These are phyloP conservation scores for Leptoteleia sp. DNA, from an alignment of 1,140 invertebrate species.

Conservation along the genomic window DNA sequence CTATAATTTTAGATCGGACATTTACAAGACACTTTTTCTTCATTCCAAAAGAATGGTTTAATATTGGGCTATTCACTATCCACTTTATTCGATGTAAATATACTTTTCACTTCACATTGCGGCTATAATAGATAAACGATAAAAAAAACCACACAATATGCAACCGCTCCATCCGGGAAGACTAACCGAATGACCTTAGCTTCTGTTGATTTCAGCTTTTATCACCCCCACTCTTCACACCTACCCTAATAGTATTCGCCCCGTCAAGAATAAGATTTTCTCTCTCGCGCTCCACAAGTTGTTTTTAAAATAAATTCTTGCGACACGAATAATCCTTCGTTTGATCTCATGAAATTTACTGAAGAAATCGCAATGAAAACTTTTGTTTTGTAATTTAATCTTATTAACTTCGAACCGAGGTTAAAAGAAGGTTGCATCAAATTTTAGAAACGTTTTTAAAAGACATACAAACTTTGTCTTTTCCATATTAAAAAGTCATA, in stretches of 20 bases:
- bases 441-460: too few species aligned
- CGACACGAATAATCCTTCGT: too few species aligned
- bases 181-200: conserved; percentile 78
- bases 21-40: not conserved
- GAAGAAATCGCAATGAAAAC: too few species aligned
- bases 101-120: not conserved
- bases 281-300: too few species aligned
- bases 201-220: conserved; percentile 77
- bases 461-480: too few species aligned
- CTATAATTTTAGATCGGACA: too few species aligned
- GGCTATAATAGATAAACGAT: not conserved
- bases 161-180: conserved; percentile 68
- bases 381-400: too few species aligned
- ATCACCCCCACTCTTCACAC: conserved; percentile 70
- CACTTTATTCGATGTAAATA: not conserved
- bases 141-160: conserved; percentile 5
- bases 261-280: conserved; percentile 12
- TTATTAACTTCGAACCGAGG: too few species aligned
- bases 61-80: not conserved
- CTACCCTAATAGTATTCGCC: conserved; percentile 34
- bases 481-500: too few species aligned
- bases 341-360: too few species aligned
- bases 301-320: too few species aligned
- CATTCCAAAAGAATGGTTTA: not conserved
- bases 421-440: too few species aligned